Evolutionary conservation across 2,888 invertebrate genomes (phyloP), one percentile per base, ranked within the genome.

Genomic region (Oligia fasciuncula): DNA sequence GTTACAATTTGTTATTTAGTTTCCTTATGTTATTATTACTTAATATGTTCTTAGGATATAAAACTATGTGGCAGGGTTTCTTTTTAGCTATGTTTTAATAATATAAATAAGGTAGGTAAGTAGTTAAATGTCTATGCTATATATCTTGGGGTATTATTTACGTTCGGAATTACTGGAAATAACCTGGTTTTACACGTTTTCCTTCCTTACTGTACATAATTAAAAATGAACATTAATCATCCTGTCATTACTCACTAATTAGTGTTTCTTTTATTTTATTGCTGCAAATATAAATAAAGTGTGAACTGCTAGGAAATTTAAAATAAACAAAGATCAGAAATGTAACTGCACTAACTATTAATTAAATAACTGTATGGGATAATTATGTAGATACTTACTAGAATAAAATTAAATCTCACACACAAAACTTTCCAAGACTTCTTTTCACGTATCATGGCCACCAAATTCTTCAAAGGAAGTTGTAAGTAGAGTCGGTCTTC

Each of bases 401-500:
- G 40, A 72, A 71, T 78, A 43, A 60, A 78, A 51, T 72, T 8
- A 35, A 29, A 51, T 35, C 5, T 54, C 43, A 43, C 5, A 43
- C 3, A 43, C 3, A 49, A 75, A 65, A 76, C 63, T 65, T 35
- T 84, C 46, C 43, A 66, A 40, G 40, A n/a, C n/a, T n/a, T n/a
- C 80, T 78, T 90, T 91, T 87, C 85, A 85, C 86, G 85, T 89
- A 88, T 82, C 82, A 85, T 84, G 83, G 85, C 85, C 85, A 83
- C 87, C 80, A 84, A 23, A 89, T 91, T 92, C 87, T 87, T 88
- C 87, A 89, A 90, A 92, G 93, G 93, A 94, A 94, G 92, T 94
- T 93, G 93, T 94, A 93, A 95, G 95, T 94, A 92, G 91, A 91
- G 85, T 85, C 87, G 82, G 89, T 80, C 85, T 87, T 85, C 89